phyloP scores from a whole-genome alignment of 1,140 invertebrate genomes.

The Drosophila sturtevanti region DNA sequence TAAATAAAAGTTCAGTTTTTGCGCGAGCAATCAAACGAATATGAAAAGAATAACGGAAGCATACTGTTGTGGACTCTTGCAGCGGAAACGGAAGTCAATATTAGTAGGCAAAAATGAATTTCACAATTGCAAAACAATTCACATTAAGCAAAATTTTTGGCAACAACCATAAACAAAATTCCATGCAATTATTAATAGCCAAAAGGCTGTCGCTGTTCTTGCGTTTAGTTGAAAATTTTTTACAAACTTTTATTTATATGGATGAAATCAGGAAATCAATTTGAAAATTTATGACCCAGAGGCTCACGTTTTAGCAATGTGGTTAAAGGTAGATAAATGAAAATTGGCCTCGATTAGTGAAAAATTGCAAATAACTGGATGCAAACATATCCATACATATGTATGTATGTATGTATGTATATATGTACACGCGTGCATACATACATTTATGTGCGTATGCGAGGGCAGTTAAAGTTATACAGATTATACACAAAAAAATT shows the following conservation, averaged over 20 bases:
- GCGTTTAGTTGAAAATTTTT: conserved; percentile 20
- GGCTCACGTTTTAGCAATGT: conserved; percentile 10
- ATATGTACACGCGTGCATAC: too few relatives aligned
- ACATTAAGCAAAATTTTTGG: conserved; percentile 58
- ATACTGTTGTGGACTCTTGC: conserved; percentile 59
- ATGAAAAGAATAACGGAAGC: conserved; percentile 52
- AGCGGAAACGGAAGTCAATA: conserved; percentile 77
- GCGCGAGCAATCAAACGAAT: neutral
- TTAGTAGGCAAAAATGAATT: conserved; percentile 71
- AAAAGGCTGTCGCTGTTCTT: conserved; percentile 51
- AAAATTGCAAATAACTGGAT: conserved; percentile 2
- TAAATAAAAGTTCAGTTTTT: conserved; percentile 38
- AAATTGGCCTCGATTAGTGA: conserved; percentile 34
- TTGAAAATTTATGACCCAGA: conserved; percentile 61
- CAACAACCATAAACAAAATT: conserved; percentile 27
- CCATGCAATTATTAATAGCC: conserved; percentile 67
- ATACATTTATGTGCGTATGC: too few relatives aligned
- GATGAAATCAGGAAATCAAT: conserved; percentile 71
- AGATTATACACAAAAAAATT: too few relatives aligned
- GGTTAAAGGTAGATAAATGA: conserved; percentile 35
- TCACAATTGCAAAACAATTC: conserved; percentile 58
- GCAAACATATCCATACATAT: neutral
- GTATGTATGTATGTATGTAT: too few relatives aligned
- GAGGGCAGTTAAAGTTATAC: too few relatives aligned
- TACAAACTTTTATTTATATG: conserved; percentile 52